Base-by-base conservation (phyloP, 1,140 invertebrate species). In the Bombus waltoni region DNA sequence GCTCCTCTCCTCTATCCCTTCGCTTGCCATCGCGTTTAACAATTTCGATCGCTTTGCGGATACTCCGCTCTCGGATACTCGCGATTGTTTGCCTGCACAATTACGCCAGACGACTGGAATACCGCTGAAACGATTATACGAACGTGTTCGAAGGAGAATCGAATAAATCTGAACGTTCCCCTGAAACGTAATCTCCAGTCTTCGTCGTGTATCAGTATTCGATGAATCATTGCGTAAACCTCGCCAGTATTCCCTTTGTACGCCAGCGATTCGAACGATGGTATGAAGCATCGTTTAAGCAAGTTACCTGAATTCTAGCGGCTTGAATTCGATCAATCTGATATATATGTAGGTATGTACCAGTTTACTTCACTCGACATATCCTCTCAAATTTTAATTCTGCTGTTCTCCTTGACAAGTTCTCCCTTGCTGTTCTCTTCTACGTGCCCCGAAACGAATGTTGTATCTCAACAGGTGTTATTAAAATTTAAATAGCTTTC, bases 31-130 rank as follows among this genome's bases (percentile, higher is more conserved):
- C 66, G n/a, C 83, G 77, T 72, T 89, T 86, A 89, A 89, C 87
- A 89, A 88, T 89, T 88, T 88, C 73, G 78, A 73, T 79, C 83
- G 77, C 35, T 78, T 88, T 75, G 77, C 70, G 74, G 74, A 80
- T 79, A 85, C 72, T 62, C 35, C 3, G n/a, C 70, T 59, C 70
- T 62, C 40, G 40, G 32, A 28, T 42, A 40, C 71, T 53, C 59
- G 59, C 81, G 73, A 76, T 76, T 66, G 59, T 76, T 53, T 53
- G 81, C 35, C 42, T 22, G 72, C 57, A 47, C 82, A 59, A 70
- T 77, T 79, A 77, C 66, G 44, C 47, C n/a, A 13, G n/a, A 28
- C 18, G 59, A 53, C 59, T 40, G 42, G 44, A 47, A 76, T 76
- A 68, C 32, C 42, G 44, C 9, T 25, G 70, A 42, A 44, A 82